These are phyloP conservation scores for Garrulus glandarius DNA, from an alignment of 2,797 vertebrate genomes.

Conservation along the genomic window DNA sequence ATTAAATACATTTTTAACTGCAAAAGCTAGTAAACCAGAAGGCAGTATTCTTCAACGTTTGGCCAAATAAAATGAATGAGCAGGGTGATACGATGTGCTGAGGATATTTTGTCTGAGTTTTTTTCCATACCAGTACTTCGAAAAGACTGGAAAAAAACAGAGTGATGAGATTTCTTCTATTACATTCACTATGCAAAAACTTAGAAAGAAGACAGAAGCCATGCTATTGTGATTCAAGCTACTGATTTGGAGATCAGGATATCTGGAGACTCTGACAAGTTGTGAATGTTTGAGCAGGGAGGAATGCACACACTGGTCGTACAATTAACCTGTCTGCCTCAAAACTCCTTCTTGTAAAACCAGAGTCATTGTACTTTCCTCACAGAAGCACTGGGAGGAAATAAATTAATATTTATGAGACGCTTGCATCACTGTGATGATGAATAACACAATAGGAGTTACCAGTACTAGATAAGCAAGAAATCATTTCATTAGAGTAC, in stretches of 20 bases:
- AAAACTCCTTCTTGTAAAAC: not conserved
- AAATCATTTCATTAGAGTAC: not conserved
- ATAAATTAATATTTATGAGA: conserved; percentile 34
- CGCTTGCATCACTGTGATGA: not conserved
- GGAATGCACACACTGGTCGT: not conserved
- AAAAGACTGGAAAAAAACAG: not conserved
- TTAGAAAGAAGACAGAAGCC: not conserved
- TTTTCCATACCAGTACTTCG: not conserved
- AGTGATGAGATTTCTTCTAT: not conserved
- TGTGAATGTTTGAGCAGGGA: not conserved
- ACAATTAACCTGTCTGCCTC: conserved; percentile 13
- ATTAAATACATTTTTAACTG: not conserved
- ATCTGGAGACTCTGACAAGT: not conserved
- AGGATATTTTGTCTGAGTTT: not conserved
- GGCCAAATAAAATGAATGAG: not conserved
- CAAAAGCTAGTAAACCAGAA: not conserved
- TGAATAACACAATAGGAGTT: conserved; percentile 4
- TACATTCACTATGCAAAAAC: not conserved
- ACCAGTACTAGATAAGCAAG: conserved; percentile 5
- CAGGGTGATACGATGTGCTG: not conserved
- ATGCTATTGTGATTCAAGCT: not conserved
- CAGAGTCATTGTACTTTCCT: not conserved
- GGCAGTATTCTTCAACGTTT: not conserved
- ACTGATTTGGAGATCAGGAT: not conserved
- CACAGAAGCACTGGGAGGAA: not conserved